Percentiles rank a stretch among this genome's conserved stretches.
Evolutionary conservation across 1,140 invertebrate species (phyloP).

Genomic region (Cephus cinctus): DNA sequence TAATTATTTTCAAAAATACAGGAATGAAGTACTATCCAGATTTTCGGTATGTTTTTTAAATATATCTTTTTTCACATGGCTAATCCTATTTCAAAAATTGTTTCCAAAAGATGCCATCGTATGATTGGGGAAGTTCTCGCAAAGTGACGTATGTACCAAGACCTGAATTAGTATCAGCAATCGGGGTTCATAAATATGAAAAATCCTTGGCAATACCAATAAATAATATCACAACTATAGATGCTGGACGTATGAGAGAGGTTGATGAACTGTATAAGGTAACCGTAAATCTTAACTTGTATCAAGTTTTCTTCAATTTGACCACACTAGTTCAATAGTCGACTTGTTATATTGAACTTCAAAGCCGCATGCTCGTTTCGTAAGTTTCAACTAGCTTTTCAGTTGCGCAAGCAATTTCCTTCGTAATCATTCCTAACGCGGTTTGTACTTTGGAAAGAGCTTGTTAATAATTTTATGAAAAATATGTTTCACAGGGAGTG

Average conservation of each 20-base stretch:
- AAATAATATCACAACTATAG: conserved; percentile 17
- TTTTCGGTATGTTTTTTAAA: conserved; percentile 31
- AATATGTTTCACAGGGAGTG: conserved; percentile 51
- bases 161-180: conserved; percentile 6
- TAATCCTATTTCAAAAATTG: too few species aligned
- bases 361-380: too few species aligned
- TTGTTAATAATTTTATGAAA: too few species aligned
- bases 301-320: too few species aligned
- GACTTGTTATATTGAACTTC: too few species aligned
- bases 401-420: too few species aligned
- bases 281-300: conserved; percentile 14
- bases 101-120: too few species aligned
- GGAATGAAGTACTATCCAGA: conserved; percentile 41
- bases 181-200: conserved; percentile 5
- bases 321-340: too few species aligned
- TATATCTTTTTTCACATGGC: background rate
- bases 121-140: conserved; percentile 6
- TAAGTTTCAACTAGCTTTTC: too few species aligned
- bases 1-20: conserved; percentile 43
- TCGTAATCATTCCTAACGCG: too few species aligned
- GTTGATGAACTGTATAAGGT: conserved; percentile 22
- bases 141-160: conserved; percentile 9
- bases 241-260: conserved; percentile 15
- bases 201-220: conserved; percentile 1
- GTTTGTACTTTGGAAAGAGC: too few species aligned